Evolutionary conservation across 2,888 invertebrate species (phyloP), one percentile per base, ranked within the genome.

Genomic region (Caenorhabditis macrosperma): DNA sequence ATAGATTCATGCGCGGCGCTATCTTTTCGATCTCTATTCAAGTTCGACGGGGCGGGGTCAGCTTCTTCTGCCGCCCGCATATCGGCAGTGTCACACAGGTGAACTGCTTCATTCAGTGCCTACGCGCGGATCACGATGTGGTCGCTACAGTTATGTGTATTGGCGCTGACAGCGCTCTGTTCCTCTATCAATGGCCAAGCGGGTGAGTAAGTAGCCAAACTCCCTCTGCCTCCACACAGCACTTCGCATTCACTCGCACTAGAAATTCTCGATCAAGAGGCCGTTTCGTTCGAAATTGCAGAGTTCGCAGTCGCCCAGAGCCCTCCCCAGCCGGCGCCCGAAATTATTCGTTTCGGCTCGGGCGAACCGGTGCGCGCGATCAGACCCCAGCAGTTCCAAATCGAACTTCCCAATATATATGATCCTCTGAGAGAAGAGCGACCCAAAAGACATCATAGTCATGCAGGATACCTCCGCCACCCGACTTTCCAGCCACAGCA

Each of bases 11-110:
- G 30, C 35, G 48, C 59, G 10, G 48, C 33, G 28, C 28, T 74
- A 64, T 74, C 74, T 74, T 54, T 52, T 50, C 74, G 57, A 74
- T 74, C 74, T 74, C 64, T 50, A 59, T 74, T 74, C 74, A 74
- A 74, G 74, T 74, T 74, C 64, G 52, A 46, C 50, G 24, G 74
- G 74, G 74, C 64, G 74, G 74, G 64, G 59, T 66, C 63, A 48
- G 50, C 72, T 50, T 60, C 20, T 57, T 17, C 61, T 33, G 17
- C 48, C 48, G 22, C 55, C 26, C 38, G 17, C 57, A 10, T 15
- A 1, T 2, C 54, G 2, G n/a, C 54, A 5, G 44, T 44, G 30
- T 54, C 30, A 54, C 68, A 54, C 61, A 74, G 74, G 74, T 74
- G 66, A 64, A 57, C 59, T 64, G 30, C 74, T 59, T 74, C 59